Evolutionary conservation across 2,888 invertebrate genomes (phyloP), one percentile per base, ranked within the genome.

Genomic region (Macrosiphum euphorbiae): DNA sequence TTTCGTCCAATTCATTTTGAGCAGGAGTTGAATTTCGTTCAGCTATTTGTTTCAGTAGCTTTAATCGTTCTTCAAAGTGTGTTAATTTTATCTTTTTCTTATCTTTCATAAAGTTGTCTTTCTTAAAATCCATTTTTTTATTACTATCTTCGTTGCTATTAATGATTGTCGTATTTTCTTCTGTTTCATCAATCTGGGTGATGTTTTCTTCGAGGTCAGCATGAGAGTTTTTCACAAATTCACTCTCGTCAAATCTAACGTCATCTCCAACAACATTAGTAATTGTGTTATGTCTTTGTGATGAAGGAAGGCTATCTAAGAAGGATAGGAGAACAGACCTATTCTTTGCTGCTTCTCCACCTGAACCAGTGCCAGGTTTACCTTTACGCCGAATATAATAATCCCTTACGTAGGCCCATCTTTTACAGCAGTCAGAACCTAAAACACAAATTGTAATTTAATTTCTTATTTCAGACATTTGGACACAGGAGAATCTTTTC

Each of bases 281-380:
- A 47, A 91, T 91, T 41, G 90, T 91, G 52, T 91, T 91, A 52
- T 0, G 55, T 91, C 85, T 91, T 91, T 91, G 85, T 85, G 91
- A 91, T 55, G 91, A 91, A 85, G 85, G 91, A 91, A 91, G 91
- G n/a, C 91, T 91, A 91, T 91, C 85, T 91, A 91, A 91, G 55
- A 91, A 91, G 85, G 85, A 91, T 85, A 91, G 85, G 91, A 85
- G 91, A 91, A 91, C 91, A 91, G 91, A 91, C 85, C 91, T 91
- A 91, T 91, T 91, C 85, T 85, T 91, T 91, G 91, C 85, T 85
- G 55, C 91, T 1, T 85, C 85, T 91, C 91, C 91, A 55, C 55
- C 85, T 91, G 91, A 85, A 91, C 91, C 91, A 85, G 85, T 91
- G 0, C 85, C 91, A 85, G 85, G 84, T 58, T 91, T 91, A 67